A percentile compares a stretch with the other conserved stretches of the same genome.
Conservation (phyloP, 2,797 vertebrate genomes). For the Cyprinodon diabolis region DNA sequence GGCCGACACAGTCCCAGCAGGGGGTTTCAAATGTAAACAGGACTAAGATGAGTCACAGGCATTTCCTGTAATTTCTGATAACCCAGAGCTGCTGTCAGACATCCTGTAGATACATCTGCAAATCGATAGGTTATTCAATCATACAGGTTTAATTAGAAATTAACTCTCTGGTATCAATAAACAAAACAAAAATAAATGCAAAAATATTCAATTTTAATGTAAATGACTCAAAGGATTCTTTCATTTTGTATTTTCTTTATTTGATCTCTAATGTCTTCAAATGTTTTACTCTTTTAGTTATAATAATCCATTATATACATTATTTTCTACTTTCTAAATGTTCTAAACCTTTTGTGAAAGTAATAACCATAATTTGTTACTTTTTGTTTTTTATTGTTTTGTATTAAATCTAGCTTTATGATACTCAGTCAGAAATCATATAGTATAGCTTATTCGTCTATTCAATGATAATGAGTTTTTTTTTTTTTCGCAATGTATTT, state of each 20-base stretch:
- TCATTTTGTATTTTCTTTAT: background rate
- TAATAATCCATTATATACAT: background rate
- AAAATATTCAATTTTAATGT: background rate
- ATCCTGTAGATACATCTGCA: background rate
- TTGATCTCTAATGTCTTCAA: background rate
- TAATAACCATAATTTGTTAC: background rate
- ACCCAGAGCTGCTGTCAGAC: background rate
- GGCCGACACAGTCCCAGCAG: slow-evolving; percentile 31
- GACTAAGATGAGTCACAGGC: slow-evolving; percentile 25
- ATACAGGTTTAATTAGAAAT: background rate
- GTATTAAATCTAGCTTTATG: too few species aligned
- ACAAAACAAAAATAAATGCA: background rate
- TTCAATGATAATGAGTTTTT: too few species aligned
- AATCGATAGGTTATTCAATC: background rate
- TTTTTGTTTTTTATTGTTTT: background rate
- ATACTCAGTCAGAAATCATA: too few species aligned
- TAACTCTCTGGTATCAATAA: background rate
- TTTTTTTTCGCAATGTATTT: too few species aligned
- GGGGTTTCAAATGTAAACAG: slow-evolving; percentile 41
- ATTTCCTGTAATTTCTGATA: slow-evolving; percentile 54
- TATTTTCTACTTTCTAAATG: background rate
- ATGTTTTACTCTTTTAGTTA: background rate
- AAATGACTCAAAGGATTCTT: background rate
- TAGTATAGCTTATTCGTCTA: too few species aligned
- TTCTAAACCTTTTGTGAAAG: background rate